Percentiles rank a stretch among this genome's conserved stretches.
Conservation (phyloP, 2,888 invertebrate genomes). For the Drosophila pegasa region DNA sequence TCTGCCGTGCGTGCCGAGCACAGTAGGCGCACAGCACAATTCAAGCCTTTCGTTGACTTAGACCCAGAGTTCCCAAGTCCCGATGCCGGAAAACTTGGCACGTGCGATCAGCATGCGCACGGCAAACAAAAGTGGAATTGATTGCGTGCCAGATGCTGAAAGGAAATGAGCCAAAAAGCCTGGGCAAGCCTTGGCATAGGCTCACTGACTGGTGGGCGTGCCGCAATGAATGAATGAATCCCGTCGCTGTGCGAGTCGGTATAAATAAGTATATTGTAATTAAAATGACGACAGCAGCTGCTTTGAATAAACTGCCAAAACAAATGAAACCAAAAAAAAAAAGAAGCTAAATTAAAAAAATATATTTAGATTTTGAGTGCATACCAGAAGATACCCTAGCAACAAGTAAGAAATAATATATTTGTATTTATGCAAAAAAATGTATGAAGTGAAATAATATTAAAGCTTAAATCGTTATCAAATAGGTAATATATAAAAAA, state of each 20-base stretch:
- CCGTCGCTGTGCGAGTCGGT: conserved; percentile 21
- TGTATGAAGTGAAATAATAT: too few species aligned
- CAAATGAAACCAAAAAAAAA: conserved; percentile 47
- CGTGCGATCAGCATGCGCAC: conserved; percentile 54
- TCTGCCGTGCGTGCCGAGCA: conserved; percentile 35
- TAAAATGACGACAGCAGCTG: conserved; percentile 70
- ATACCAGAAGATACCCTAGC: conserved; percentile 2
- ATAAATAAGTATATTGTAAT: conserved; percentile 66
- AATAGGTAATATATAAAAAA: too few species aligned
- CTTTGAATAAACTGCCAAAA: conserved; percentile 71
- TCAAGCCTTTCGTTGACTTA: conserved; percentile 51
- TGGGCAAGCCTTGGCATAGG: conserved; percentile 25
- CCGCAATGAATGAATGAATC: conserved; percentile 19
- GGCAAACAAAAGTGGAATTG: conserved; percentile 67
- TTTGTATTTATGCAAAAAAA: background rate
- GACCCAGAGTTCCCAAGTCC: conserved; percentile 1
- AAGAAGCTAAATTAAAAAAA: conserved; percentile 26
- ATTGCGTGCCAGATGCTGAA: conserved; percentile 70
- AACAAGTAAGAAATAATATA: background rate
- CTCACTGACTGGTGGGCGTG: conserved; percentile 43
- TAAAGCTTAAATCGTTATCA: too few species aligned
- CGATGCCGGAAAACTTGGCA: conserved; percentile 42
- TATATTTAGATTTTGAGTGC: background rate
- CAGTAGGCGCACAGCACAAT: conserved; percentile 18
- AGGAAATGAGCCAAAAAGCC: conserved; percentile 53